phyloP scores from a whole-genome alignment of 2,888 invertebrate genomes.

The Metopia argyrocephala region DNA sequence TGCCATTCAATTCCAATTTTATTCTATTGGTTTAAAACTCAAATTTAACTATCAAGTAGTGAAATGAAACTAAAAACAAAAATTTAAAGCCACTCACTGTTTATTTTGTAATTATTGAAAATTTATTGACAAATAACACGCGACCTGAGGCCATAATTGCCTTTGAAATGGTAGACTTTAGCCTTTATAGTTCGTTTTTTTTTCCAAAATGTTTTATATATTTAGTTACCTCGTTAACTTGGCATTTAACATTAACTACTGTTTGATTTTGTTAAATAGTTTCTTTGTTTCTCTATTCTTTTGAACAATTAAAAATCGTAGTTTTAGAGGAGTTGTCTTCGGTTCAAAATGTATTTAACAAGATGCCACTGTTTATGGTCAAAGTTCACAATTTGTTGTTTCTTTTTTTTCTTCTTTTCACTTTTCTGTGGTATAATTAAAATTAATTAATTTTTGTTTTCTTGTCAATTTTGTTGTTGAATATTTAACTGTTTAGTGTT shows the following conservation, averaged over 20 bases:
- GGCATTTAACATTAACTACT: slow-evolving; percentile 63
- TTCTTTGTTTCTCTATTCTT: neutral
- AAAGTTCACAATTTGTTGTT: slow-evolving; percentile 56
- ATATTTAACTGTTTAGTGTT: slow-evolving; percentile 4
- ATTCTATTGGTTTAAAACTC: too few relatives aligned
- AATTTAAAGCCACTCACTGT: slow-evolving; percentile 44
- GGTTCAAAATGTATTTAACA: neutral
- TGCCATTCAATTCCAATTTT: slow-evolving; percentile 15
- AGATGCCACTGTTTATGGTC: slow-evolving; percentile 26
- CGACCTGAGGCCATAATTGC: slow-evolving; percentile 65
- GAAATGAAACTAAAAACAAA: slow-evolving; percentile 1
- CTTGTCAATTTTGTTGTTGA: slow-evolving; percentile 15
- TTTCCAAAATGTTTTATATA: slow-evolving; percentile 30
- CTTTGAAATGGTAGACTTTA: slow-evolving; percentile 54
- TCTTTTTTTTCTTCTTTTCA: neutral
- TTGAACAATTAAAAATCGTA: slow-evolving; percentile 55
- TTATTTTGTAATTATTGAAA: slow-evolving; percentile 66
- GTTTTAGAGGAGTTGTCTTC: slow-evolving; percentile 29
- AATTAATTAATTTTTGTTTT: slow-evolving; percentile 46
- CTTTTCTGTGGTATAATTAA: slow-evolving; percentile 41
- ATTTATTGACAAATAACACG: slow-evolving; percentile 70
- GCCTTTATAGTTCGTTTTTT: slow-evolving; percentile 25
- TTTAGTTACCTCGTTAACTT: slow-evolving; percentile 56
- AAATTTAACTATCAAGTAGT: too few relatives aligned
- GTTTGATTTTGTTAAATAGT: slow-evolving; percentile 26